Evolutionary conservation across 2,113 vertebrate species (phyloP).

Genomic region (Percopsis transmontana): DNA sequence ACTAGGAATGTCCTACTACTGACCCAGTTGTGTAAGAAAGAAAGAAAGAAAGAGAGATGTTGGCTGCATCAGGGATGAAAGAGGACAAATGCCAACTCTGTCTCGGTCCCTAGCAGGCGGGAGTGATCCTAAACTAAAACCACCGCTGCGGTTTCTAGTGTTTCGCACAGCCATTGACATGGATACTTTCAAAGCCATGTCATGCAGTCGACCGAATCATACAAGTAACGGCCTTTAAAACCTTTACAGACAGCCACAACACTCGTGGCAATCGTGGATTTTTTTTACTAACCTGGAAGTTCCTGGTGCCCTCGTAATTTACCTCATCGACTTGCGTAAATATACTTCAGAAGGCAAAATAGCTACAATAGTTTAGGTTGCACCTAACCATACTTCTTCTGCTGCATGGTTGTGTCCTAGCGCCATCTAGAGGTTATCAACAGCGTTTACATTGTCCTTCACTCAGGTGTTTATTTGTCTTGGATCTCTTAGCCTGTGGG

Average conservation of each 20-base stretch:
- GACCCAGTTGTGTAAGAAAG: conserved; percentile 15
- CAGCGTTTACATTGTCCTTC: neutral
- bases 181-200: conserved; percentile 41
- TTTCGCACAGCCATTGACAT: conserved; percentile 43
- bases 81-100: too few relatives aligned
- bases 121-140: neutral
- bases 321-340: too few relatives aligned
- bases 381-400: too few relatives aligned
- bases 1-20: conserved; percentile 3
- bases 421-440: conserved; percentile 32
- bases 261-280: neutral
- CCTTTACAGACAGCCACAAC: too few relatives aligned
- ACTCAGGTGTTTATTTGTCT: too few relatives aligned
- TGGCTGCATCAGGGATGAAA: too few relatives aligned
- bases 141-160: conserved; percentile 25
- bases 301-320: neutral
- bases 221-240: conserved; percentile 26
- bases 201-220: conserved; percentile 36
- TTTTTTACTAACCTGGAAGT: neutral
- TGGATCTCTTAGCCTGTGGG: too few relatives aligned
- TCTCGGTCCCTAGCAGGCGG: conserved; percentile 6
- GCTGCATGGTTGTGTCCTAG: neutral
- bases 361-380: neutral
- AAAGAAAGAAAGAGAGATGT: neutral
- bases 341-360: neutral